phyloP scores from a whole-genome alignment of 2,888 invertebrate species.

The Caradrina clavipalpis region DNA sequence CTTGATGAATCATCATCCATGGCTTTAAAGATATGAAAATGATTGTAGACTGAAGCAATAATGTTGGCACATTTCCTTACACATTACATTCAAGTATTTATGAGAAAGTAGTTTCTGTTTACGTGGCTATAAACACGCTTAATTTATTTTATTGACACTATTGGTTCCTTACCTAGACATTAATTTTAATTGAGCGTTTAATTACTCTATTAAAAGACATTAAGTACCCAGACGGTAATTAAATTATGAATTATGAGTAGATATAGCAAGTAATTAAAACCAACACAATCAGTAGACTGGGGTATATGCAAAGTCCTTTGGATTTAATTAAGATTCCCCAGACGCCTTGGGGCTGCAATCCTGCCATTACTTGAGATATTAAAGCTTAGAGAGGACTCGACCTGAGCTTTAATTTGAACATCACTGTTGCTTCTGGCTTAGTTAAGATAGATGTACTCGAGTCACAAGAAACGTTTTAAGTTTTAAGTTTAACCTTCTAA shows the following conservation, averaged over 20 bases:
- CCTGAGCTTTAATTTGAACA: neutral
- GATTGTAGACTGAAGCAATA: neutral
- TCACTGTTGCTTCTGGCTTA: neutral
- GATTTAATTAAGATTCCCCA: neutral
- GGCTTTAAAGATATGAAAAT: neutral
- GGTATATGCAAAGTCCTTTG: slow-evolving; percentile 3
- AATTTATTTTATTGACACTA: slow-evolving; percentile 25
- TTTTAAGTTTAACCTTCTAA: neutral
- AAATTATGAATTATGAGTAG: slow-evolving; percentile 13
- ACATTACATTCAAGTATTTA: slow-evolving; percentile 1
- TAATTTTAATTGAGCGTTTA: slow-evolving; percentile 9
- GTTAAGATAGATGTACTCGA: neutral
- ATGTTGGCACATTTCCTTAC: slow-evolving; percentile 14
- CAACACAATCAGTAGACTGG: slow-evolving; percentile 2
- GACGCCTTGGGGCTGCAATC: neutral
- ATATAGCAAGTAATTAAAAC: slow-evolving; percentile 7
- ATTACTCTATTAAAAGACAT: slow-evolving; percentile 19
- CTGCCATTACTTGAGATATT: neutral
- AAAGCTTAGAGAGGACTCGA: neutral
- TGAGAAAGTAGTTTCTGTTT: slow-evolving; percentile 20
- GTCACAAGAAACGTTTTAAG: neutral
- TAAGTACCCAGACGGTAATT: slow-evolving; percentile 20
- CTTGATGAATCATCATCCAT: slow-evolving; percentile 14
- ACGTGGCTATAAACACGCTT: slow-evolving; percentile 8
- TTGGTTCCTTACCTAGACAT: neutral